These are phyloP conservation scores for Halesus radiatus DNA, from an alignment of 1,140 invertebrate species.

Conservation along the genomic window DNA sequence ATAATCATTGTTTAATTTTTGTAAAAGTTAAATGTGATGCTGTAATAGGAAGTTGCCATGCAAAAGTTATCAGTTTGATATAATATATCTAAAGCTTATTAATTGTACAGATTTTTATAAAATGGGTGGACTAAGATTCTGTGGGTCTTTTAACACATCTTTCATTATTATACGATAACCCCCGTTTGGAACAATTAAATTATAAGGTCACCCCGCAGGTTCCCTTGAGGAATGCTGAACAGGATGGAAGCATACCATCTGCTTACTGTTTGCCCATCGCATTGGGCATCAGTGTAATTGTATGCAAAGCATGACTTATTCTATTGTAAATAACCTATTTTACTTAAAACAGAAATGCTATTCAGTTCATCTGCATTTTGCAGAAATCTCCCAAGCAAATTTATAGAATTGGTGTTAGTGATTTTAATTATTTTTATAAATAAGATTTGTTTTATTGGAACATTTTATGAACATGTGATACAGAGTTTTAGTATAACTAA, in stretches of 20 bases:
- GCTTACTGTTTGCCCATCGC: no score
- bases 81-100: constrained; percentile 47
- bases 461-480: constrained; percentile 2
- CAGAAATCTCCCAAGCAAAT: no score
- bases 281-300: no score
- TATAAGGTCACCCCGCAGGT: no score
- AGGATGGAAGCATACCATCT: no score
- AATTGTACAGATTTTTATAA: not conserved
- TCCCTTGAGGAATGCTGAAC: no score
- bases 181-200: no score
- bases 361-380: no score
- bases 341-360: no score
- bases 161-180: not conserved
- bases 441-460: not conserved
- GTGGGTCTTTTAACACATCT: not conserved
- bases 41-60: constrained; percentile 56
- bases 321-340: no score
- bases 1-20: constrained; percentile 50
- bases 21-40: constrained; percentile 54
- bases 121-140: not conserved
- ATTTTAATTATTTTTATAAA: constrained; percentile 1
- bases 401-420: no score
- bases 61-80: constrained; percentile 56
- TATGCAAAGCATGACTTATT: no score
- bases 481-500: constrained; percentile 1